A percentile compares a stretch with the other conserved stretches of the same genome.
phyloP scores from a whole-genome alignment of 2,797 vertebrate genomes.

The Tapirus indicus region DNA sequence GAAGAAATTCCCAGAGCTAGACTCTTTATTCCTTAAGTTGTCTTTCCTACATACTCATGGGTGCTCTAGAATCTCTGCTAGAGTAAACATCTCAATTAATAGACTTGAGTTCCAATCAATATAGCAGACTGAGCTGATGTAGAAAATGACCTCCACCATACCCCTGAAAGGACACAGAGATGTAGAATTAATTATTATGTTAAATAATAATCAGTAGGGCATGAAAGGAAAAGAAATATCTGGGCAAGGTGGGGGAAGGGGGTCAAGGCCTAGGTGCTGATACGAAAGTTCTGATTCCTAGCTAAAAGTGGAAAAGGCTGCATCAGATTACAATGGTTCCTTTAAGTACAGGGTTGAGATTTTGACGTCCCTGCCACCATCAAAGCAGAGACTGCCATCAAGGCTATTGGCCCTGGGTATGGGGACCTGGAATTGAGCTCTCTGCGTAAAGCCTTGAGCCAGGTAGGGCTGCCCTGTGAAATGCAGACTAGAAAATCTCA shows the following conservation, averaged over 20 bases:
- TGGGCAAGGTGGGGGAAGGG: neutral
- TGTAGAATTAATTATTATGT: neutral
- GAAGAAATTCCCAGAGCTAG: neutral
- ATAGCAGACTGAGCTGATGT: neutral
- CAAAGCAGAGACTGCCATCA: neutral
- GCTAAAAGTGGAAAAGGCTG: neutral
- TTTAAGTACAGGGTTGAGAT: neutral
- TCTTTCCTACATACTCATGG: neutral
- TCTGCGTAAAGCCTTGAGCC: neutral
- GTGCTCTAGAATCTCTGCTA: neutral
- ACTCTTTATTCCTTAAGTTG: neutral
- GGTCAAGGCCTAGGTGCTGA: neutral
- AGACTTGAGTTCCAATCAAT: neutral
- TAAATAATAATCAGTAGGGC: neutral
- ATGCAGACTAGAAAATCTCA: neutral
- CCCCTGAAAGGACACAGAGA: neutral
- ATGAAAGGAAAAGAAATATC: neutral
- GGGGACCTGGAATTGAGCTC: neutral
- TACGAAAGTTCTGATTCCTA: neutral
- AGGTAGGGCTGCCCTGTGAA: neutral
- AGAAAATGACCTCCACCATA: neutral
- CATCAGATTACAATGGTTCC: neutral
- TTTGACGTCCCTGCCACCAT: neutral
- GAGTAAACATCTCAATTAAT: neutral
- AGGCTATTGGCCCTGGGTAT: neutral